Conservation (phyloP, 2,113 vertebrate species). For the Ifrita kowaldi region DNA sequence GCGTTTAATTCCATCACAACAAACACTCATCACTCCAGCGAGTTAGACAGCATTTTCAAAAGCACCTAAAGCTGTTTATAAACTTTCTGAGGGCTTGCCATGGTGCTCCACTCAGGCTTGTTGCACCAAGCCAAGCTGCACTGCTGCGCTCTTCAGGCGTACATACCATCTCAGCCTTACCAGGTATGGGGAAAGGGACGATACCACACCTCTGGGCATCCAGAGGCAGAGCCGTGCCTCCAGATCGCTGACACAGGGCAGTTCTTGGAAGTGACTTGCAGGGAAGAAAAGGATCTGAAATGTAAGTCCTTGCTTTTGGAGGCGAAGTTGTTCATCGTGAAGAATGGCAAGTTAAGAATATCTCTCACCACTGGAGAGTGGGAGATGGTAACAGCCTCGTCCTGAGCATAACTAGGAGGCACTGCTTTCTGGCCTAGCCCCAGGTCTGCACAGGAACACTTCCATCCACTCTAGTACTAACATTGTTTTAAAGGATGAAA, state of each 20-base stretch:
- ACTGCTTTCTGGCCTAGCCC: background rate
- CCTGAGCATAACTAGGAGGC: background rate
- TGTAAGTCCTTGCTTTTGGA: background rate
- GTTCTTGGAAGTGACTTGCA: background rate
- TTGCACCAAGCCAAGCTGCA: background rate
- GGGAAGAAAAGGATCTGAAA: background rate
- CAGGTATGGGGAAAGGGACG: rapidly evolving
- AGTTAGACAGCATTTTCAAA: background rate
- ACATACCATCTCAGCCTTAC: rapidly evolving
- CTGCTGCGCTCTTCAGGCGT: rapidly evolving
- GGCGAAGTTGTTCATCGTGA: rapidly evolving
- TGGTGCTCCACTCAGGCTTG: background rate
- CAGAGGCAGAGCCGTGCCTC: background rate
- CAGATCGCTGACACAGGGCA: background rate
- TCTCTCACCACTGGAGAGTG: background rate
- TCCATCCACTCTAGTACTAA: background rate
- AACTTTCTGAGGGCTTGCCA: rapidly evolving
- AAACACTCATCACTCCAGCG: background rate
- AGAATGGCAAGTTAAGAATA: background rate
- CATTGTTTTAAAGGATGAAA: background rate
- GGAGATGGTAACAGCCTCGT: rapidly evolving
- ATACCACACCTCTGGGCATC: too few relatives aligned
- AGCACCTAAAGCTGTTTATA: background rate
- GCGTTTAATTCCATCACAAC: background rate
- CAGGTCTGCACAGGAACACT: rapidly evolving